Evolutionary conservation across 1,140 invertebrate genomes (phyloP).

Genomic region (Drosophila ercepeae): DNA sequence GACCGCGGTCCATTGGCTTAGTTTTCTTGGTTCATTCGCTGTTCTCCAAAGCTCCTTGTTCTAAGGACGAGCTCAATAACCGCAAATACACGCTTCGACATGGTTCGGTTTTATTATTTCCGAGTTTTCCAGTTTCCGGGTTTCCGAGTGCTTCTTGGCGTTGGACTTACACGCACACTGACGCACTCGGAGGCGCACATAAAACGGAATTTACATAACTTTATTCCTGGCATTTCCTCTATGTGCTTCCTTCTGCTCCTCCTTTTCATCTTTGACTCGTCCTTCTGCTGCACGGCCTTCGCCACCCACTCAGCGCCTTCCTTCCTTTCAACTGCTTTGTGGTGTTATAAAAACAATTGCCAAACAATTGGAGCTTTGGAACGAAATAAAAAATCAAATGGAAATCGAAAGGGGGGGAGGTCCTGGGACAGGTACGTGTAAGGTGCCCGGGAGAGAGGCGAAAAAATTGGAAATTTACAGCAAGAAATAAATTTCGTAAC

Average conservation of each 20-base stretch:
- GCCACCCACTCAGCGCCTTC: background rate
- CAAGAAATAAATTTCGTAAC: conserved; percentile 80
- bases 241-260: conserved; percentile 18
- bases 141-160: conserved; percentile 49
- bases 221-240: conserved; percentile 76
- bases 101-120: conserved; percentile 73
- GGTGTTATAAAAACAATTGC: conserved; percentile 74
- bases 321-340: conserved; percentile 39
- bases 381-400: conserved; percentile 38
- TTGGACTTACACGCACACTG: conserved; percentile 32
- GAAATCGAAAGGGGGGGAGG: conserved; percentile 25
- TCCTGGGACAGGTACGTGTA: conserved; percentile 6
- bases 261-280: background rate
- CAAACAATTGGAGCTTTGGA: conserved; percentile 67
- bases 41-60: background rate
- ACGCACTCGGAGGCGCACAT: conserved; percentile 11
- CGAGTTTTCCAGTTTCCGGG: too few relatives aligned
- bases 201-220: conserved; percentile 75
- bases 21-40: conserved; percentile 7
- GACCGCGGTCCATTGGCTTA: background rate
- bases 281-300: background rate
- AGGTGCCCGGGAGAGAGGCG: conserved; percentile 47
- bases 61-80: conserved; percentile 5
- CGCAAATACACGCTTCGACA: conserved; percentile 34
- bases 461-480: conserved; percentile 77